Conservation (phyloP, 1,140 invertebrate species). For the Archegozetes longisetosus region DNA sequence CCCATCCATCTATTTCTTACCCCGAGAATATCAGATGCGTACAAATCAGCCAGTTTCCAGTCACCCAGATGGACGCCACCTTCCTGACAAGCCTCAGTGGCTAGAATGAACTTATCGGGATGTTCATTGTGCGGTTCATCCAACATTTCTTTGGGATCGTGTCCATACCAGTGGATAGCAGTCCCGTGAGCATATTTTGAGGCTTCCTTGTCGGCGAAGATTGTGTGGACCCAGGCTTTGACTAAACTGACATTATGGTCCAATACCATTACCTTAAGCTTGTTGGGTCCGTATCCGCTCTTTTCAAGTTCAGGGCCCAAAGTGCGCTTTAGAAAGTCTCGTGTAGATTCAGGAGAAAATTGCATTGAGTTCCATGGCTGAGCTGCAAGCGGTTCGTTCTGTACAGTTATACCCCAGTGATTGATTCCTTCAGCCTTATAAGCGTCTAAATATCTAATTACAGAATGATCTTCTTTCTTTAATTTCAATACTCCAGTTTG, state of each 20-base stretch:
- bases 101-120: slow-evolving; percentile 54
- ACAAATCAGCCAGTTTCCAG: slow-evolving; percentile 15
- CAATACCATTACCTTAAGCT: slow-evolving; percentile 43
- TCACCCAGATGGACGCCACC: slow-evolving; percentile 11
- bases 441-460: too few species aligned
- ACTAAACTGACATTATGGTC: slow-evolving; percentile 52
- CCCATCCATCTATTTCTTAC: slow-evolving; percentile 1
- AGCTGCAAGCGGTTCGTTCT: too few species aligned
- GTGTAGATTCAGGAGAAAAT: too few species aligned
- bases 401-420: too few species aligned
- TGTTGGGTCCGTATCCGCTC: slow-evolving; percentile 35
- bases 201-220: slow-evolving; percentile 33
- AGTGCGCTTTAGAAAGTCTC: slow-evolving; percentile 44
- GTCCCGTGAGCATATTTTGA: slow-evolving; percentile 60
- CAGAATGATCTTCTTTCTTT: too few species aligned
- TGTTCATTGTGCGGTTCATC: slow-evolving; percentile 36
- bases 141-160: slow-evolving; percentile 36
- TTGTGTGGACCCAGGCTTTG: slow-evolving; percentile 40
- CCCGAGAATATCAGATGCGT: slow-evolving; percentile 21
- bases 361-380: too few species aligned
- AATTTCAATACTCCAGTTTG: too few species aligned
- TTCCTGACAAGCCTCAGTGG: slow-evolving; percentile 53
- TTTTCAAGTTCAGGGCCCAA: slow-evolving; percentile 52
- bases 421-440: too few species aligned
- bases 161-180: slow-evolving; percentile 60